Base-by-base conservation (phyloP, 2,797 vertebrate species). In the Smutsia gigantea region DNA sequence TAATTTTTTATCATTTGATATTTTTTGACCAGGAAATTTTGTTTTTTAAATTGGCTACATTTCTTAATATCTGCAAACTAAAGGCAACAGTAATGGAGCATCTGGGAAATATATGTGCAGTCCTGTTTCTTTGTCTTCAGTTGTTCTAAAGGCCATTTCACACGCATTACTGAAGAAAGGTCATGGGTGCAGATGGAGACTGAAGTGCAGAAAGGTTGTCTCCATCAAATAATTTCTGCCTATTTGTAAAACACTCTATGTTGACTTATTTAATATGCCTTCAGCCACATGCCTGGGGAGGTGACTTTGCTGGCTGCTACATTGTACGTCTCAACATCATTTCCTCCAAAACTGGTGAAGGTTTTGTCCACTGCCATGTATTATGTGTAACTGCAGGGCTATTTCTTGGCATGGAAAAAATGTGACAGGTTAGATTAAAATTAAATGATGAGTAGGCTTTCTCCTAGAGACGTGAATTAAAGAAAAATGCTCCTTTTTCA, bases 401-500 rank as follows among this genome's bases (percentile, higher is more conserved):
- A 84, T 95, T 96, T 96, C 66, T 93, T 96, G 79, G 66, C 90
- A 87, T 92, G 88, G 51, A 46, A 86, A 95, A 86, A 84, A 94
- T 63, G 95, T 87, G 82, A 87, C 94, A 90, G 15, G 49, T 84
- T 88, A 72, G 84, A 93, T 94, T 94, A 96, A 96, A 91, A 93
- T 97, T 95, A 96, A 96, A 96, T 94, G 96, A 93, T 57, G 92
- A 97, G 84, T 72, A 90, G 84, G 87, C 96, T 93, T 93, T 94
- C 81, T 96, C 79, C 71, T 90, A 90, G 83, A 79, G 92, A 94
- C 71, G 23, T 5, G 59, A 87, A 91, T 97, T 92, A 90, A 95
- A 95, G 92, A 81, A 95, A 94, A 72, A 85, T 53, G 63, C 55
- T 78, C 61, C 61, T 79, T 84, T 77, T 81, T 61, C 79, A 59